Evolutionary conservation across 1,140 invertebrate genomes (phyloP), one percentile per base, ranked within the genome.

Genomic region (Steinernema feltiae): DNA sequence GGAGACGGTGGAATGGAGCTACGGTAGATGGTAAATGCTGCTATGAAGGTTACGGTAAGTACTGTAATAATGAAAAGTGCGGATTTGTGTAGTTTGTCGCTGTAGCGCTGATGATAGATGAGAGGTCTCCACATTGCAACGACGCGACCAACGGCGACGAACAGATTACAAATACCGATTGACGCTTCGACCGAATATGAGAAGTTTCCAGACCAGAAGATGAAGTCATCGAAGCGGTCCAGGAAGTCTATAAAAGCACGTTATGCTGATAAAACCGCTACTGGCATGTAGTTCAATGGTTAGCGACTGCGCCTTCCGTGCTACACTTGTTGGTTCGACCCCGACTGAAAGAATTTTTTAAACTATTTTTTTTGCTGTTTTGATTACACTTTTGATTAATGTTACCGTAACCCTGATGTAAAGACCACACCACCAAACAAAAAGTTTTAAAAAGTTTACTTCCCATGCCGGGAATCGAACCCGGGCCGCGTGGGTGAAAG

Each of bases 381-480:
- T n/a, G 7, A 46, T 7, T 7, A 12, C 41, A n/a, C 41, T 46
- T 46, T 46, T 12, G 41, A n/a, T 46, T 46, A 12, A 46, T 7
- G n/a, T 46, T 46, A 46, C 7, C 7, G 41, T n/a, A 46, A n/a
- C n/a, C n/a, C n/a, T n/a, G n/a, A n/a, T n/a, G n/a, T n/a, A 46
- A 46, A 46, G 41, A 46, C 41, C 7, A 46, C n/a, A 46, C 41
- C 41, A 46, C 41, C 7, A n/a, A n/a, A n/a, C n/a, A n/a, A n/a
- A n/a, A n/a, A n/a, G n/a, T n/a, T n/a, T n/a, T n/a, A n/a, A n/a
- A n/a, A n/a, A n/a, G n/a, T n/a, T n/a, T 46, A 46, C 41, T 91
- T 91, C 91, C 91, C 90, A 90, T 91, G 91, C 91, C 91, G 91
- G 91, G 91, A 92, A 92, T 92, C 90, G 91, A 92, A 92, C 91